phyloP scores from a whole-genome alignment of 2,888 invertebrate species.

The Oscheius sp. region DNA sequence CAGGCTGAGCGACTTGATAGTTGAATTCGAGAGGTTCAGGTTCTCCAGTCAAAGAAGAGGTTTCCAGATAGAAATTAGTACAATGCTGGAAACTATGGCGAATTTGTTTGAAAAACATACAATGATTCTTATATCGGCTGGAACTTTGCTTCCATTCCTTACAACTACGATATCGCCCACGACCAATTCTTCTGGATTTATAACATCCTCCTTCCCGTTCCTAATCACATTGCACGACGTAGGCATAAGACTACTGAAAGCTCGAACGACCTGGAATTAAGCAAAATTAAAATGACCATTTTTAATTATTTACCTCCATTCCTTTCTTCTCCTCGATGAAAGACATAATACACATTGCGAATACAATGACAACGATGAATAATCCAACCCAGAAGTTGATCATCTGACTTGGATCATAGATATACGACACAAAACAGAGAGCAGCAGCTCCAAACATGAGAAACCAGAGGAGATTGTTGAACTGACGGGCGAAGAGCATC shows the following conservation, averaged over 20 bases:
- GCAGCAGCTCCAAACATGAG: conserved; percentile 58
- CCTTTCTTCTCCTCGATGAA: conserved; percentile 61
- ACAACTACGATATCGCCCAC: conserved; percentile 60
- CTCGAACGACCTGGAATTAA: conserved; percentile 50
- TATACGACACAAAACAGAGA: conserved; percentile 54
- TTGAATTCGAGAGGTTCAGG: conserved; percentile 60
- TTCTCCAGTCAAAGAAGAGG: conserved; percentile 63
- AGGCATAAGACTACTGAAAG: conserved; percentile 59
- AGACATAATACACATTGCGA: conserved; percentile 60
- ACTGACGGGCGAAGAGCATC: conserved; percentile 59
- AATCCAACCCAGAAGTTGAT: conserved; percentile 59
- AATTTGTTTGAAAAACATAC: conserved; percentile 22
- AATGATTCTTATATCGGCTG: conserved; percentile 57
- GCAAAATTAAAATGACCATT: not conserved
- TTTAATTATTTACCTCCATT: conserved; percentile 35
- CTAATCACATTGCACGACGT: conserved; percentile 54
- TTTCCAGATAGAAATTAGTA: conserved; percentile 58
- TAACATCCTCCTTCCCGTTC: conserved; percentile 51
- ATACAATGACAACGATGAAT: conserved; percentile 59
- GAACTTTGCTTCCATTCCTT: conserved; percentile 55
- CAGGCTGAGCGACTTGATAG: conserved; percentile 42
- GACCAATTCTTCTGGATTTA: conserved; percentile 59
- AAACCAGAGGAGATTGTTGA: conserved; percentile 65
- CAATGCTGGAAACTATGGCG: conserved; percentile 36
- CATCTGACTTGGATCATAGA: conserved; percentile 41